Base-by-base conservation (phyloP, 2,797 vertebrate species). In the Bradypus variegatus region DNA sequence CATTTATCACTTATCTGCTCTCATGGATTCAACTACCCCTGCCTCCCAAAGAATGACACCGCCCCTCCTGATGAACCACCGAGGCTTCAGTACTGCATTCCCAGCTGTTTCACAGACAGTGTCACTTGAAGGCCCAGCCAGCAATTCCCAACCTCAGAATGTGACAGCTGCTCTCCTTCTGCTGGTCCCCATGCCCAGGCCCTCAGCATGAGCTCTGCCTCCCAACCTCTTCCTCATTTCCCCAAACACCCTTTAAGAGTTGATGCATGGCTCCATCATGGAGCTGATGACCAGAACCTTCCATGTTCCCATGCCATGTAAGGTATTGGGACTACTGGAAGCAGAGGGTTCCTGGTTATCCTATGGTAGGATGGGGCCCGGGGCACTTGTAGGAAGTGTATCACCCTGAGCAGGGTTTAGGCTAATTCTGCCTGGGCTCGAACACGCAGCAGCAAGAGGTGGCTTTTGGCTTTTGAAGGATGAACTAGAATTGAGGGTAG, bases 401-500 rank as follows among this genome's bases (percentile, higher is more conserved):
- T 19, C 10, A 0, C 67, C 64, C 38, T 29, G 4, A 75, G 13
- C 25, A 45, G 45, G 45, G 19, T 13, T 69, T 36, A 65, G 88
- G 36, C 53, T 36, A 2, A 31, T 72, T 80, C 48, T 78, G 14
- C 58, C 21, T 21, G 13, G 50, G 65, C 29, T 80, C 36, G 77
- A 53, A 69, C 36, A 9, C 0, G 6, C 64, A 58, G 27, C 65
- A 70, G 58, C 67, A 70, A 58, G 70, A 89, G 38, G 21, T 72
- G 23, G 67, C 72, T 75, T 92, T 80, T 73, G 41, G 62, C 73
- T 92, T 91, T 77, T 45, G 41, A 65, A 58, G 25, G 50, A n/a
- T n/a, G 38, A 58, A 29, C 70, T 79, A 41, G 70, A 78, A 82
- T 76, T 84, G 67, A 75, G 86, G 60, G 33, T 41, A 67, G 27